Base-by-base conservation (phyloP, 2,888 invertebrate genomes). In the Pantelozetes paolii region DNA sequence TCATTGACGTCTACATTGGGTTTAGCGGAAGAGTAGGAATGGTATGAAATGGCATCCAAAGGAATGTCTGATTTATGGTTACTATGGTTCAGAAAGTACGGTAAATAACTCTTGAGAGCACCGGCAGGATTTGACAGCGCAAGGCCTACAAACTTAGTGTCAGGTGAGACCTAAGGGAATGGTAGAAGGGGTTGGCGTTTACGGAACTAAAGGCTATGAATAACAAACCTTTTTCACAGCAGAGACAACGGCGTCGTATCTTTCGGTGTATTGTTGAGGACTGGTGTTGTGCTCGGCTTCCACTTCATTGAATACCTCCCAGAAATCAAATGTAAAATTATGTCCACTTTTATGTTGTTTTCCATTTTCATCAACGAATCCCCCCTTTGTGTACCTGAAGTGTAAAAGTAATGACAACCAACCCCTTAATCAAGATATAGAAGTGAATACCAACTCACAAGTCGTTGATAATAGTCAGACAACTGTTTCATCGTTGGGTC, bases 251-350 rank as follows among this genome's bases (percentile, higher is more conserved):
- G 50, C 50, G 18, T 50, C 50, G 20, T 50, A 50, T 50, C 50
- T 50, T 18, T 50, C n/a, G 8, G 50, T 50, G 50, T 50, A 50
- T n/a, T 50, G 50, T 20, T 50, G 8, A 20, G 50, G 50, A n/a
- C 11, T 50, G 18, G 50, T 50, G 9, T 6, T 6, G 20, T 50
- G 50, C 20, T 50, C 50, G 18, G 50, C 18, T 18, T 50, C 50
- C n/a, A 50, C 50, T 18, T 50, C 50, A 50, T 50, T 50, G 18
- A 50, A 50, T n/a, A 50, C 50, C 20, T 50, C 50, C 50, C 50
- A 50, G 20, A 11, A 50, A 50, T 50, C 50, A 50, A 50, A 50
- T n/a, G 8, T 50, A 18, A 50, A 50, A 11, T 50, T 18, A 50
- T 50, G 50, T 5, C 50, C 50, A n/a, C n/a, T n/a, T 18, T 6